Conservation (phyloP, 2,797 vertebrate genomes). For the Meda fulgida region DNA sequence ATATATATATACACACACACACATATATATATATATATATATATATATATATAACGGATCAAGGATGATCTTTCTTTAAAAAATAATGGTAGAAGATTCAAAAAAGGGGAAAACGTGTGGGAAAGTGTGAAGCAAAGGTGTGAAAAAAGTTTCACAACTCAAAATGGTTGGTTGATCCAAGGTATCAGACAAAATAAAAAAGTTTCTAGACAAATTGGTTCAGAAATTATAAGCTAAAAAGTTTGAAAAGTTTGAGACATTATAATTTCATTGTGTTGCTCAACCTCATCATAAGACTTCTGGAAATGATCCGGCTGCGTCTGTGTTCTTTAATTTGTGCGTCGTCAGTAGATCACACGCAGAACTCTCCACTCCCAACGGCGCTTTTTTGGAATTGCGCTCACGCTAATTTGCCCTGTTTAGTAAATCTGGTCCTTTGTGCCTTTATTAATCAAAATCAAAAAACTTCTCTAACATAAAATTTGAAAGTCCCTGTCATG, state of each 20-base stretch:
- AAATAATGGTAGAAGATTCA: background rate
- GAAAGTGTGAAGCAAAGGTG: too few species aligned
- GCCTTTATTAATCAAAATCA: conserved; percentile 49
- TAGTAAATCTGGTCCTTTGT: background rate
- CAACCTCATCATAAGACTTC: background rate
- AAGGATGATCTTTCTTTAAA: background rate
- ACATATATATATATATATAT: too few species aligned
- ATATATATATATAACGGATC: background rate
- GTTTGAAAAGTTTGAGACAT: background rate
- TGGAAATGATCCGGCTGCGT: too few species aligned
- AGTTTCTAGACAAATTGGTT: background rate
- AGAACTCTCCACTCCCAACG: too few species aligned
- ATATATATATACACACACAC: too few species aligned
- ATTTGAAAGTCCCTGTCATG: conserved; percentile 6
- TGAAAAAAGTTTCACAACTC: background rate
- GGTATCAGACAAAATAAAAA: background rate
- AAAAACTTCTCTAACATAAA: background rate
- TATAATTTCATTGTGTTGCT: background rate
- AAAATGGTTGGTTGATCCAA: background rate
- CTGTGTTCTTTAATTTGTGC: too few species aligned
- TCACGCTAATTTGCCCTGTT: too few species aligned
- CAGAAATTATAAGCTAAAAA: background rate
- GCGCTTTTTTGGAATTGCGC: too few species aligned
- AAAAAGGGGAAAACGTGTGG: background rate
- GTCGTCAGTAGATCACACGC: too few species aligned